Base-by-base conservation (phyloP, 2,888 invertebrate genomes). In the Micoletzkya japonica region DNA sequence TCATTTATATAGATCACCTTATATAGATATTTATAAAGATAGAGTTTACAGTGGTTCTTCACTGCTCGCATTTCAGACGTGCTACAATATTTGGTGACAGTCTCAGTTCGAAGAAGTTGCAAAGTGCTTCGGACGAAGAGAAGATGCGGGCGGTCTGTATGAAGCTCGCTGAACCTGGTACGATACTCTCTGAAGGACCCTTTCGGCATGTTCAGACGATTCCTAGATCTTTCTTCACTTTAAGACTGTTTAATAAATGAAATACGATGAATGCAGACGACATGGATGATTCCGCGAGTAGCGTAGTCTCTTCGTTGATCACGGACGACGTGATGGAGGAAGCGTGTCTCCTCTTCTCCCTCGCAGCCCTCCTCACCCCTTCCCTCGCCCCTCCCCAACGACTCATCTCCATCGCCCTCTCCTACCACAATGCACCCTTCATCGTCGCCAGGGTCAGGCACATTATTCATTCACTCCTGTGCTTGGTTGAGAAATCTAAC, bases 271-370 rank as follows among this genome's bases (percentile, higher is more conserved):
- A 14, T 49, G 4, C 64, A 64, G 64, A 64, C 34, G 37, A 64
- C 26, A 39, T 28, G 64, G 64, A 64, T 0, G 64, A 64, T 52
- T 4, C 17, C n/a, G n/a, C n/a, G 2, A 34, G 7, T 14, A 20
- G 24, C 2, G 64, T 52, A 4, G 34, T 64, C 14, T 14, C 28
- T 64, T 52, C 64, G 26, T 64, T 64, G 26, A 52, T 64, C 7
- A 34, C 64, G n/a, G 64, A 64, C 3, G 64, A 64, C 34, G 10
- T 64, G 34, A 50, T 36, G 24, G 50, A 64, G 26, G 64, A 64
- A 24, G 52, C 52, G 20, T 37, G 34, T 24, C 52, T 64, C 49
- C 34, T 61, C 26, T 49, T 61, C n/a, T 61, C 44, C 6, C 30
- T 61, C 49, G 44, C 49, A 14, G 44, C 37, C 26, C 61, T 37